Base-by-base conservation (phyloP, 2,797 vertebrate genomes). In the Podarcis siculus region DNA sequence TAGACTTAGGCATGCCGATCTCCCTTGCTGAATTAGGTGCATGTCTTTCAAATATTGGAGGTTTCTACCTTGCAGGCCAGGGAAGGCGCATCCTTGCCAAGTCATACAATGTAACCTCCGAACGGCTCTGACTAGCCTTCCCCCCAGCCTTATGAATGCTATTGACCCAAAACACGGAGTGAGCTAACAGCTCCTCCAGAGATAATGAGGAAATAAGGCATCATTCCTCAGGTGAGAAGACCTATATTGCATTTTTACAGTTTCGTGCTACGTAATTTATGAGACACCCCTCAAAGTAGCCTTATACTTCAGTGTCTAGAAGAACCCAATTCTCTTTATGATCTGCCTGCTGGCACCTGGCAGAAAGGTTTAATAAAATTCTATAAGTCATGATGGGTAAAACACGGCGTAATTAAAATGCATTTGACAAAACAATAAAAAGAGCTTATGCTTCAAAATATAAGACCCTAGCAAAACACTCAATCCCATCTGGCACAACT, bases 191-290 rank as follows among this genome's bases (percentile, higher is more conserved):
- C 35, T 73, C 32, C 73, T 45, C 55, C 73, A 49, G 73, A 77
- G 30, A 37, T 77, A 32, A 85, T 37, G 58, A 85, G 35, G 58
- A 85, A 67, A 66, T 64, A 77, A 85, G 37, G 66, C 39, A 86
- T 78, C 66, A 86, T 78, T 86, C 61, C 75, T 78, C 84, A 49
- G 49, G 72, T n/a, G 73, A 77, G 66, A 83, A 72, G 25, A 87
- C 21, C 71, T 76, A 77, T 77, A 87, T 77, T 77, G 39, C 32
- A n/a, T 8, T 21, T 66, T 85, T 85, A 85, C 84, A 25, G n/a
- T 76, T 71, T 82, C n/a, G 42, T 76, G 58, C 13, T 35, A 15
- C 45, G 37, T 83, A 69, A 77, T 83, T 83, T 82, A 83, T 78
- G 81, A 87, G 86, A 27, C n/a, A 35, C 25, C n/a, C 55, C 42